phyloP scores from a whole-genome alignment of 2,797 vertebrate genomes.

The Apogon talboti region DNA sequence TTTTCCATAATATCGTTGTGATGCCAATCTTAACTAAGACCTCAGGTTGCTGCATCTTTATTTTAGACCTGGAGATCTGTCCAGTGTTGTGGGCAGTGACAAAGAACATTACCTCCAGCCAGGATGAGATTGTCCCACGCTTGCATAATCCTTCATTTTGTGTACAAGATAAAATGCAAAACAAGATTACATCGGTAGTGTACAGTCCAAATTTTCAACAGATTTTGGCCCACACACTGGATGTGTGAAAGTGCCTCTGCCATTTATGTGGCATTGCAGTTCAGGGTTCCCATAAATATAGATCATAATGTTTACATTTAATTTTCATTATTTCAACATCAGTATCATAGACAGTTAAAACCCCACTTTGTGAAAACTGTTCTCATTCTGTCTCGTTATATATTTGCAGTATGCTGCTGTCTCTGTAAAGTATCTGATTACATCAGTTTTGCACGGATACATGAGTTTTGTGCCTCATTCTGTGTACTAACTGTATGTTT shows the following conservation, averaged over 20 bases:
- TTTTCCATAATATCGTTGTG: conserved; percentile 2
- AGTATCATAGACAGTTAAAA: no score
- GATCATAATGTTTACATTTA: no score
- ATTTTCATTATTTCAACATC: no score
- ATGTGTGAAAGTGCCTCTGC: conserved; percentile 1
- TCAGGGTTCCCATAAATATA: neutral
- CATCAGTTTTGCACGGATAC: neutral
- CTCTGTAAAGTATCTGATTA: neutral
- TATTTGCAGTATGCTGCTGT: neutral
- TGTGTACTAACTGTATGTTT: conserved; percentile 5
- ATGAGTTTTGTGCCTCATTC: neutral
- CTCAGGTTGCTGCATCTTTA: neutral
- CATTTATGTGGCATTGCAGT: neutral
- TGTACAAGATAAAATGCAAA: conserved; percentile 23
- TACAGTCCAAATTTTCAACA: conserved; percentile 3
- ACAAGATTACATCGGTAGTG: conserved; percentile 8
- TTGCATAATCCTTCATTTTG: conserved; percentile 19
- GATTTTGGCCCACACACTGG: neutral
- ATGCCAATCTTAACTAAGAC: conserved; percentile 3
- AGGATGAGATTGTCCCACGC: conserved; percentile 34
- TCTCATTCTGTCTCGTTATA: neutral
- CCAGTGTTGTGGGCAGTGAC: conserved; percentile 24
- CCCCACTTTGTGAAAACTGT: neutral
- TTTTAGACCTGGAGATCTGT: conserved; percentile 34
- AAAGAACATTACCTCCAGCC: conserved; percentile 21